Evolutionary conservation across 1,140 invertebrate species (phyloP), one percentile per base, ranked within the genome.

Genomic region (Chelonus insularis): DNA sequence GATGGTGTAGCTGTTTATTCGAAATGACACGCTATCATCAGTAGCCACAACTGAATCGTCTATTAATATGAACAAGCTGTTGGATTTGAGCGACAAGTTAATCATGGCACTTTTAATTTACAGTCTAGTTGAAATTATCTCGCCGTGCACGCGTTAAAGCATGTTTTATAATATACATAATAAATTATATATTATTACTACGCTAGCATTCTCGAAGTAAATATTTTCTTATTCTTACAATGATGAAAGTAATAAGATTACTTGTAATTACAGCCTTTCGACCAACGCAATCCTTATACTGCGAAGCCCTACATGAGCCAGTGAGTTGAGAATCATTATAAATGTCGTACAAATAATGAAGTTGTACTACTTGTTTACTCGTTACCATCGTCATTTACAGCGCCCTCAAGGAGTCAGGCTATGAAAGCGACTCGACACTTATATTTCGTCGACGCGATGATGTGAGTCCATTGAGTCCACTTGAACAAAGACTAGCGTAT

Each of bases 401-500:
- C 75, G 89, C 90, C 50, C 80, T 93, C 29, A 95, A 94, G 81
- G 92, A 94, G 77, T 90, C 91, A 1, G 93, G 92, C 11, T 95
- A 95, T 77, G 92, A 94, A 76, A 94, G 92, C 68, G 93, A 95
- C 77, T 94, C 93, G 1, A 94, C 91, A 9, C 81, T 95, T 59
- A 86, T 94, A 52, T 93, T 95, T 72, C 86, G 90, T 66, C 85
- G 90, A 60, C 85, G 88, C 56, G 86, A 88, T 67, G 84, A 84
- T 36, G 82, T 82, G 66, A 87, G 85, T 65, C 88, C 88, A 4
- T 72, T 92, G 16, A 92, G 89, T 61, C 92, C 91, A 0, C 83
- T 87, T 4, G 91, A 95, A 70, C 88, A 93, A 68, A 86, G 88
- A 63, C 86, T 89, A 59, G 88, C 89, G 8, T 97, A 97, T 76